Conservation (phyloP, 1,140 invertebrate species). For the Megalonaias nervosa region DNA sequence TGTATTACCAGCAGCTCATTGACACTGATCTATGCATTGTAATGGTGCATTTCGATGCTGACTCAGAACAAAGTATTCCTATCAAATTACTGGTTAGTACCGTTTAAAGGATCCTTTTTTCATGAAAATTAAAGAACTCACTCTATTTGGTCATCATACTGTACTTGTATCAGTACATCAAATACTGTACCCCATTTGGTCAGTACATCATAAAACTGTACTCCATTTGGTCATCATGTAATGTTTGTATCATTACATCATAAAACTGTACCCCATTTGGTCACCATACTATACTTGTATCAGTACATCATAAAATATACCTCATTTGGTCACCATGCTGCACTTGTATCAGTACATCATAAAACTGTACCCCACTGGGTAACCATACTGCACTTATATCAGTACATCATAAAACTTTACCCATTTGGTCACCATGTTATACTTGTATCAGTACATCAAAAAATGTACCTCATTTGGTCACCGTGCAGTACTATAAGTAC, state of each 20-base stretch:
- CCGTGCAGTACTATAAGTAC: too few relatives aligned
- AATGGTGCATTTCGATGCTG: conserved; percentile 11
- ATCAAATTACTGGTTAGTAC: background rate
- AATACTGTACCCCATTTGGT: too few relatives aligned
- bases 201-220: too few relatives aligned
- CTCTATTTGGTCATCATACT: background rate
- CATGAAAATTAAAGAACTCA: background rate
- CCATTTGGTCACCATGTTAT: background rate
- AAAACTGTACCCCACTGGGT: too few relatives aligned
- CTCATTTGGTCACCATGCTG: too few relatives aligned
- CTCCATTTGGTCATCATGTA: too few relatives aligned
- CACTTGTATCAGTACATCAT: too few relatives aligned
- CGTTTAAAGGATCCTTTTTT: too few relatives aligned
- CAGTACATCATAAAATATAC: background rate
- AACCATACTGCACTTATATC: too few relatives aligned
- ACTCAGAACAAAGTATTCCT: background rate
- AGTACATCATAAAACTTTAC: background rate
- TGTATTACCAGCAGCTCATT: conserved; percentile 9
- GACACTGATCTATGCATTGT: conserved; percentile 18
- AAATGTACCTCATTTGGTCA: too few relatives aligned
- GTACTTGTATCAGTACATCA: background rate
- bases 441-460: background rate
- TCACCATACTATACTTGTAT: background rate
- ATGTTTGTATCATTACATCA: too few relatives aligned
- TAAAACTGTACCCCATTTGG: background rate